Conservation (phyloP, 2,797 vertebrate species). For the Sebastes oblongus region DNA sequence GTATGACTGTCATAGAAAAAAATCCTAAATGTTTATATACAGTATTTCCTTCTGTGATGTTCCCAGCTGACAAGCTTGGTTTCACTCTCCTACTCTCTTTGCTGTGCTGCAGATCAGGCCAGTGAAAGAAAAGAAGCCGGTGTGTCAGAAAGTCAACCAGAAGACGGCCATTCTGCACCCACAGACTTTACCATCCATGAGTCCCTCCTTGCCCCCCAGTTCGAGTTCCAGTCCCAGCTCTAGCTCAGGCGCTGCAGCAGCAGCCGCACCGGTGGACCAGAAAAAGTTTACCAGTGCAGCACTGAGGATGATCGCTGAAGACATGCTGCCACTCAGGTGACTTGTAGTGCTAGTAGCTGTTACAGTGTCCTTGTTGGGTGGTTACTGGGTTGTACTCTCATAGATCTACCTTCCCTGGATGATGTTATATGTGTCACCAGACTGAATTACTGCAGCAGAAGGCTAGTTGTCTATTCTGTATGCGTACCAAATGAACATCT, state of each 20-base stretch:
- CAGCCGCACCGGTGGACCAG: constrained; percentile 42
- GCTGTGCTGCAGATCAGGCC: constrained; percentile 38
- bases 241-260: not conserved
- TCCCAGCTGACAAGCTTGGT: not conserved
- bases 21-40: not conserved
- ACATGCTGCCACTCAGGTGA: constrained; percentile 84
- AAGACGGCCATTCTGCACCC: not conserved
- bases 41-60: not conserved
- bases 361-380: not conserved
- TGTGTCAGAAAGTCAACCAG: constrained; percentile 30
- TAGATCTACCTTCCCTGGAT: not conserved
- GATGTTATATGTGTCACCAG: not conserved
- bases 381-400: not conserved
- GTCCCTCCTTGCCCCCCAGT: constrained; percentile 40
- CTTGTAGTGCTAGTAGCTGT: not conserved
- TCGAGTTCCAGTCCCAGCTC: constrained; percentile 49
- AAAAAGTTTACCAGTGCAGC: constrained; percentile 73
- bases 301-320: constrained; percentile 82
- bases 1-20: not conserved
- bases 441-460: not conserved
- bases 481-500: not conserved
- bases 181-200: constrained; percentile 10
- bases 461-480: not conserved
- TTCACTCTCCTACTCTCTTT: not conserved
- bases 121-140: constrained; percentile 27